Evolutionary conservation across 2,113 vertebrate genomes (phyloP), one percentile per base, ranked within the genome.

Genomic region (Alligator sinensis): DNA sequence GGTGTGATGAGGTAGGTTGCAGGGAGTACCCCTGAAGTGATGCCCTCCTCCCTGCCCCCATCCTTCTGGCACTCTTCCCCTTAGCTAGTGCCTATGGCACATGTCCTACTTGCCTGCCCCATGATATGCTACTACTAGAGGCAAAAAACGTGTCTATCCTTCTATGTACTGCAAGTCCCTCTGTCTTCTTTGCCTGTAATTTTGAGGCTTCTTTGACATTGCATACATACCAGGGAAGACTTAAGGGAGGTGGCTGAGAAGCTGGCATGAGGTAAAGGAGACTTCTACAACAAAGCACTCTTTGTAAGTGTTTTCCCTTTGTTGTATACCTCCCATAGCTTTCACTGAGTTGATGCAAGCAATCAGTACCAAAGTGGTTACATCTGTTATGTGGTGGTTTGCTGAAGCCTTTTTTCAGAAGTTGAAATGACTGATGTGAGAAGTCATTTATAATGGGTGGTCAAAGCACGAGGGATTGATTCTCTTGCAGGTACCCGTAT

Each of bases 341-440:
- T 91, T 96, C 3, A 0, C 72, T 82, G 96, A 96, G 90, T 57
- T 96, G 95, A 90, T 91, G 89, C 5, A 95, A 92, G 91, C 89
- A 91, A 92, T 92, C 96, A 96, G 86, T 58, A 81, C 81, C 86
- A 27, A 87, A 70, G 55, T 61, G 92, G 68, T 74, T 68, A 91
- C 83, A 89, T 77, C 90, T 95, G 84, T 89, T 94, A 96, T 96
- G 96, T 96, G 1, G 0, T 78, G 90, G 96, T 88, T 91, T 1
- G 1, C 84, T 91, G 84, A 93, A 91, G 88, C 82, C 94, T 93
- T 0, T 1, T 86, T 92, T 95, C 88, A 94, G 86, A 90, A 93
- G 82, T 9, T 92, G 84, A 94, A 90, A 80, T 80, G 19, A 3
- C 86, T 93, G 95, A 79, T 91, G 96, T 94, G 94, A 92, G 92